Base-by-base conservation (phyloP, 2,888 invertebrate genomes). In the Eumacrocentrus americanus region DNA sequence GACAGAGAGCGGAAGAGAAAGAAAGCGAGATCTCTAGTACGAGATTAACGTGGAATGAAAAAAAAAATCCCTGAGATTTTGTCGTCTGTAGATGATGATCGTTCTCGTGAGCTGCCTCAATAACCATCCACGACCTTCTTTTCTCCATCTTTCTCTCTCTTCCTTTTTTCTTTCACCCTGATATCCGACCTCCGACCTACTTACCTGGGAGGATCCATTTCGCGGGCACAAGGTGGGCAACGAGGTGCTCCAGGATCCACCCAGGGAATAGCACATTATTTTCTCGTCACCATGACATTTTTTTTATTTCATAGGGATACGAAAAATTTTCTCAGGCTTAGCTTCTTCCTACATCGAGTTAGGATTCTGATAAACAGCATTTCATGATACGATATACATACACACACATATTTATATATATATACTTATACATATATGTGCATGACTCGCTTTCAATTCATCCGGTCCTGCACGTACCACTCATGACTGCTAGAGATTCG, bases 191-290 rank as follows among this genome's bases (percentile, higher is more conserved):
- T 60, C 53, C 56, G 61, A 62, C 64, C 64, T 61, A 67, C 57
- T 62, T 61, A 63, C 56, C 62, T 57, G 60, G 54, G 37, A 60
- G 60, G 63, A 65, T 67, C 60, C 57, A 67, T 67, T 63, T 44
- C 44, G n/a, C 44, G 44, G 29, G 29, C 29, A 29, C 29, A 29
- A 29, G 29, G 29, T 29, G 29, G 29, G 9, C n/a, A 9, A 9
- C 29, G 5, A 29, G 4, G 29, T 29, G 29, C 29, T 29, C 9
- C 5, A 9, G 29, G 29, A 4, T 29, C 4, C 9, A 29, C 9
- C 5, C 29, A 29, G 29, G 9, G 9, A 29, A 29, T 29, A 9
- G 5, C 9, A 9, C 4, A 9, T 29, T 29, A 29, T 29, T 29
- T 29, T 29, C 29, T 29, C 9, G 29, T 29, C 4, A 29, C 9